Base-by-base conservation (phyloP, 2,797 vertebrate genomes). In the Anolis apletophallus region DNA sequence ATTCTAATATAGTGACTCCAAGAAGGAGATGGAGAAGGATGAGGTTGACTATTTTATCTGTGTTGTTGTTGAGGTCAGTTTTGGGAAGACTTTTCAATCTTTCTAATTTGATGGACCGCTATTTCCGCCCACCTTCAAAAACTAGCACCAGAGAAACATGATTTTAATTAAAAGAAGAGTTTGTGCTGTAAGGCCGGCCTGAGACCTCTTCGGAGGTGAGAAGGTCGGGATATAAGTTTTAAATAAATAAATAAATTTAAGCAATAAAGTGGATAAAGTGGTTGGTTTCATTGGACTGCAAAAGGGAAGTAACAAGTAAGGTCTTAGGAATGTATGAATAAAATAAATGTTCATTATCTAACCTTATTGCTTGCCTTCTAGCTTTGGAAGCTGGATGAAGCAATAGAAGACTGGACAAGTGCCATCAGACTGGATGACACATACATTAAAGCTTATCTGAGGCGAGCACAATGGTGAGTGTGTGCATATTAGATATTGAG, bases 371-470 rank as follows among this genome's bases (percentile, higher is more conserved):
- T 94, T 88, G 0, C 1, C 0, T 92, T 95, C 90, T 91, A 99
- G 99, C 98, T 99, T 97, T 98, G 98, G 93, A 98, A 99, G 97
- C 96, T 99, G 92, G 98, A 98, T 46, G 98, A 99, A 94, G 98
- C 98, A 85, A 98, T 99, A 90, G 98, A 98, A 85, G 98, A 99
- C 96, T 99, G 98, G 95, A 98, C 98, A 8, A 98, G 97, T 81
- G 98, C 98, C 13, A 97, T 99, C 80, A 98, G 98, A 89, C 97
- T 99, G 93, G 98, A 99, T 2, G 98, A 98, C 91, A 97, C 97
- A 0, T 99, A 99, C 34, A 97, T 99, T 95, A 99, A 99, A 94
- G 98, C 98, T 3, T 99, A 99, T 94, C 94, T 99, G 95, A 97
- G 98, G 95, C 97, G 98, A 97, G 98, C 98, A 76, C 98, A 99